phyloP scores from a whole-genome alignment of 1,140 invertebrate species.

The Listronotus oregonensis region DNA sequence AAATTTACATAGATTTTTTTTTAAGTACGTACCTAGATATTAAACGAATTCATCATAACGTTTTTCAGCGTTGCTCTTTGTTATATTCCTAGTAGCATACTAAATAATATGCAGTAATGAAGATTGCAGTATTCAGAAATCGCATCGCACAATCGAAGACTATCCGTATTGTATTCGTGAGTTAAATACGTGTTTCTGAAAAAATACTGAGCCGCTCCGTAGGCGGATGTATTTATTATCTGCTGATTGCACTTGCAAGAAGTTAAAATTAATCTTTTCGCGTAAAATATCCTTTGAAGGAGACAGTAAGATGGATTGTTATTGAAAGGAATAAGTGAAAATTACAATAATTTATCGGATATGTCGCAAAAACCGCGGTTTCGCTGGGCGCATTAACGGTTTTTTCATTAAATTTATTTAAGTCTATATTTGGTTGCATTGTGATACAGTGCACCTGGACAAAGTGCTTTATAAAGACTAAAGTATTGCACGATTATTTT shows the following conservation, averaged over 20 bases:
- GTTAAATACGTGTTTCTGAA: constrained; percentile 29
- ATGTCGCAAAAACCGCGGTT: constrained; percentile 24
- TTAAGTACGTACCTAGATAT: constrained; percentile 7
- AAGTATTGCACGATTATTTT: constrained; percentile 25
- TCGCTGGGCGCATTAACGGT: constrained; percentile 19
- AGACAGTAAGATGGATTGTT: constrained; percentile 35
- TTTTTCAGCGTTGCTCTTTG: neutral
- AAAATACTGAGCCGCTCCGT: constrained; percentile 23
- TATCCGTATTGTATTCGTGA: constrained; percentile 8
- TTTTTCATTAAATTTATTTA: constrained; percentile 29
- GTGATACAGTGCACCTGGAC: constrained; percentile 14
- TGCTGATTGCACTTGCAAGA: constrained; percentile 37
- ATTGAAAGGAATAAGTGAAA: constrained; percentile 38
- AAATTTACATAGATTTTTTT: neutral
- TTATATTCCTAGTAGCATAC: constrained; percentile 17
- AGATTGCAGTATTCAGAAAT: constrained; percentile 24
- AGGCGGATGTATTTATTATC: constrained; percentile 38
- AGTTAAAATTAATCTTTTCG: constrained; percentile 34
- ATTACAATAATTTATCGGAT: constrained; percentile 35
- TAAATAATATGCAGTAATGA: constrained; percentile 32
- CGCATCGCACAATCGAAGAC: constrained; percentile 14
- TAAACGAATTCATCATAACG: constrained; percentile 7
- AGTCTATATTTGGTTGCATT: constrained; percentile 25
- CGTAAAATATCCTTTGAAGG: constrained; percentile 30
- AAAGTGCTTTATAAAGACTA: constrained; percentile 20